Conservation (phyloP, 2,888 invertebrate species). For the Nomada ferruginata region DNA sequence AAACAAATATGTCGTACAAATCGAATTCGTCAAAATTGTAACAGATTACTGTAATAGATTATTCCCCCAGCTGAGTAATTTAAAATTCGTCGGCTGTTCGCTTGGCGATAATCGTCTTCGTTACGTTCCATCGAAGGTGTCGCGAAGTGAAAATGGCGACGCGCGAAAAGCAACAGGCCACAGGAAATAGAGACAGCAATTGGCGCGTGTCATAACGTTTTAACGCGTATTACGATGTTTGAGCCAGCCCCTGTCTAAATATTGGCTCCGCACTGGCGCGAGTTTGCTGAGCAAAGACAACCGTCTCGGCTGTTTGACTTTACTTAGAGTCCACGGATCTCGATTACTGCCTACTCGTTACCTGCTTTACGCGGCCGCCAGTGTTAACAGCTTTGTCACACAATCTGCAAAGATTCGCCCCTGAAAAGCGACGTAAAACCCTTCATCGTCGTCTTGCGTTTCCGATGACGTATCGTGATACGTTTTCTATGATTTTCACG, state of each 20-base stretch:
- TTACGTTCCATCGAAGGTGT: background rate
- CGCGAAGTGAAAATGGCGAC: background rate
- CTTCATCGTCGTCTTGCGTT: background rate
- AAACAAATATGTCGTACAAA: too few species aligned
- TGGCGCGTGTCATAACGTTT: conserved; percentile 73
- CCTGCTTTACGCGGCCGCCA: conserved; percentile 67
- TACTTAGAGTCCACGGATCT: conserved; percentile 80
- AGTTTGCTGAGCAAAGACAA: conserved; percentile 80
- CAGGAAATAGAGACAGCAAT: conserved; percentile 61
- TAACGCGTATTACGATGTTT: conserved; percentile 72
- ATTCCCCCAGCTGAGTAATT: too few species aligned
- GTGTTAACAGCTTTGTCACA: conserved; percentile 69
- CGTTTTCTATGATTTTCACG: background rate
- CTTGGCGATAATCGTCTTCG: too few species aligned
- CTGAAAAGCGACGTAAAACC: background rate
- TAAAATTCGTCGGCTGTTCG: background rate
- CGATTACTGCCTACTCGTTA: conserved; percentile 73
- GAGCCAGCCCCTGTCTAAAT: conserved; percentile 75
- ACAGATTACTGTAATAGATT: too few species aligned
- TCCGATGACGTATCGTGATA: too few species aligned
- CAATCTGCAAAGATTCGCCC: conserved; percentile 54
- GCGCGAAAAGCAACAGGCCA: conserved; percentile 1
- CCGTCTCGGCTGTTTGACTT: conserved; percentile 70
- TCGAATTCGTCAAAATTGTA: too few species aligned
- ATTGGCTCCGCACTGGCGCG: conserved; percentile 74